These are phyloP conservation scores for Eubucco bourcierii DNA, from an alignment of 2,113 vertebrate species.

Conservation along the genomic window DNA sequence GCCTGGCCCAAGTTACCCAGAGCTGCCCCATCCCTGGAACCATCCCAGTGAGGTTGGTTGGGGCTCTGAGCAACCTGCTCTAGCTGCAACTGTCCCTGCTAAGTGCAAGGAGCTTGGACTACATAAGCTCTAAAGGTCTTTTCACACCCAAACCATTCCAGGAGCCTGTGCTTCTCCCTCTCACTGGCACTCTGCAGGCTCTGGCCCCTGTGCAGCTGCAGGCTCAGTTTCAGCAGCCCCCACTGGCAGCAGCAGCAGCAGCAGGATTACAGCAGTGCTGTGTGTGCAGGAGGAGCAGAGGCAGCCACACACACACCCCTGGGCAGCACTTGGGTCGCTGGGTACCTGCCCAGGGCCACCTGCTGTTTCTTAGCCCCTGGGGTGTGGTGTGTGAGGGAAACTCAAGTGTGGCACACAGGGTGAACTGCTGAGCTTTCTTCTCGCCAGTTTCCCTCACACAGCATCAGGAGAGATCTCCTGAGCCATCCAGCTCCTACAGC, in stretches of 20 bases:
- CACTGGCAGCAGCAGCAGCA: not conserved
- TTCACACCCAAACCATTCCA: not conserved
- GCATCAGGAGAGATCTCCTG: not conserved
- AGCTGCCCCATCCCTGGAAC: not conserved
- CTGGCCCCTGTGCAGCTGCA: not conserved
- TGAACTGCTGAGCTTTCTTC: not conserved
- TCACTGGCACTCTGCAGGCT: not conserved
- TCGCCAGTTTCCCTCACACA: not conserved
- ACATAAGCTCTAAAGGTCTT: not conserved
- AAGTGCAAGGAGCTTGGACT: not conserved
- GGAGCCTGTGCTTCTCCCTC: not conserved
- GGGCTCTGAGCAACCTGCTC: not conserved
- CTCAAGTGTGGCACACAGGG: not conserved
- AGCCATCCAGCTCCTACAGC: not conserved
- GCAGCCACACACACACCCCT: too few relatives aligned
- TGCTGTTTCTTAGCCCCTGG: not conserved
- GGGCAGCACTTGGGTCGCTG: too few relatives aligned
- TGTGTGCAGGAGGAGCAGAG: not conserved
- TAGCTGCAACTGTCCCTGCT: not conserved
- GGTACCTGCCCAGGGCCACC: not conserved
- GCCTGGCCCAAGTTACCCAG: not conserved
- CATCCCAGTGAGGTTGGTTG: not conserved
- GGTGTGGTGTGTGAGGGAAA: not conserved
- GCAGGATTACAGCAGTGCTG: not conserved
- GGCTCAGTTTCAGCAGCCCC: not conserved